Percentiles rank a stretch among this genome's conserved stretches.
These are phyloP conservation scores for Paramuricea clavata DNA, from an alignment of 92 coral and sea anemone genomes.

Conservation along the genomic window DNA sequence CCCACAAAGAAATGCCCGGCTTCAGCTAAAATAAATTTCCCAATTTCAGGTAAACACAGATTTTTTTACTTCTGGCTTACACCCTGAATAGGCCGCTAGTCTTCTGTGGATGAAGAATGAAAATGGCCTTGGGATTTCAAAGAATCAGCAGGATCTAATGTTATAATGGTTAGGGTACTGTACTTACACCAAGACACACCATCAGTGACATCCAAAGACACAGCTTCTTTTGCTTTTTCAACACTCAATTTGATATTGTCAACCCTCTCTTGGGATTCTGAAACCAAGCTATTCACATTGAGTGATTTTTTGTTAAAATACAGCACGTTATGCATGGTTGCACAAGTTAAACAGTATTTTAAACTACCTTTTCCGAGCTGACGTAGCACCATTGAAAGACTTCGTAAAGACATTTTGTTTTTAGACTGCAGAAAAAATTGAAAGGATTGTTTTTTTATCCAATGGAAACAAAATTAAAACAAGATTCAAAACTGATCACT, in stretches of 20 bases:
- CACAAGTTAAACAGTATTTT: not conserved
- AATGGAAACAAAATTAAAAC: no score
- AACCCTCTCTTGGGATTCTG: constrained; percentile 81
- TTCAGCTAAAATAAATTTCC: no score
- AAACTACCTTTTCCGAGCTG: constrained; percentile 93
- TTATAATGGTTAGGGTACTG: no score
- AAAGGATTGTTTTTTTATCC: no score
- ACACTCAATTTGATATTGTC: constrained; percentile 89
- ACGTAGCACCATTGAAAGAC: constrained; percentile 95
- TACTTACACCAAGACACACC: constrained; percentile 98
- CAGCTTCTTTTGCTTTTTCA: constrained; percentile 96
- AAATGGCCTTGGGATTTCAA: no score
- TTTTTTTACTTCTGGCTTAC: no score
- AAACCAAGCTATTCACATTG: not conserved
- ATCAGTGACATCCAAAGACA: constrained; percentile 87
- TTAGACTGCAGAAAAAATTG: constrained; percentile 79
- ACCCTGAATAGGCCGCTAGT: no score
- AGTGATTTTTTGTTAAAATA: not conserved
- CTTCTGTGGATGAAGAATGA: no score
- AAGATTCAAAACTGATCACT: no score
- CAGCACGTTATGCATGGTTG: not conserved
- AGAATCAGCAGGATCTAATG: no score
- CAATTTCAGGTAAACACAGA: no score
- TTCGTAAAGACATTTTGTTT: constrained; percentile 88
- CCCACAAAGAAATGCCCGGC: no score